phyloP scores from a whole-genome alignment of 2,113 vertebrate species.

The Poecilia latipinna region DNA sequence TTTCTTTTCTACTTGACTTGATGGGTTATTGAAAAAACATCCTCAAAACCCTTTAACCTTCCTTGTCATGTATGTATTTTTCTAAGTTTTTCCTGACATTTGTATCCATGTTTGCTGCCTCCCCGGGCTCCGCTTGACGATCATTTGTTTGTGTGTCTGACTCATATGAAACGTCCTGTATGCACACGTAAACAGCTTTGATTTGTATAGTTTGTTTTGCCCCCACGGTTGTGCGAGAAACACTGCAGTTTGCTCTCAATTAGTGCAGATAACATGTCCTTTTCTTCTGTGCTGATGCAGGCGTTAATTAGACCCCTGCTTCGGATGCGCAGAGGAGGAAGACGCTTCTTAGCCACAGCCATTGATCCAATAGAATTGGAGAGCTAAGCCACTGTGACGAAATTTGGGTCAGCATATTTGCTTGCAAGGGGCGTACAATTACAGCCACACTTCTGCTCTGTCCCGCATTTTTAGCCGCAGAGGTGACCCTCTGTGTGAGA shows the following conservation, averaged over 20 bases:
- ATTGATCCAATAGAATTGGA: slow-evolving; percentile 37
- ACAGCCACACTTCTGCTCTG: slow-evolving; percentile 24
- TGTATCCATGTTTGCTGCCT: background rate
- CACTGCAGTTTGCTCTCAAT: slow-evolving; percentile 7
- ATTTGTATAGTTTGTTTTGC: slow-evolving; percentile 5
- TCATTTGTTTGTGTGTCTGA: slow-evolving; percentile 10
- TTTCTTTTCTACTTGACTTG: background rate
- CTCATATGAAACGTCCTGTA: slow-evolving; percentile 9
- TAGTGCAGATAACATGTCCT: slow-evolving; percentile 23
- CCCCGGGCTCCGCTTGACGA: background rate
- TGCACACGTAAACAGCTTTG: slow-evolving; percentile 5
- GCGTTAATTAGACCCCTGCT: slow-evolving; percentile 50
- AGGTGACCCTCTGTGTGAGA: slow-evolving; percentile 1
- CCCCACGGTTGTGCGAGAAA: background rate
- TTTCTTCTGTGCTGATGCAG: slow-evolving; percentile 4
- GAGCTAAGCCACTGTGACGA: slow-evolving; percentile 47
- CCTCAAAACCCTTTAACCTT: background rate
- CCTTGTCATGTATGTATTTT: background rate
- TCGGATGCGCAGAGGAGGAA: slow-evolving; percentile 24
- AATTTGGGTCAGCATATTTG: slow-evolving; percentile 65
- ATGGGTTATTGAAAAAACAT: too few relatives aligned
- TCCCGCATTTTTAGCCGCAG: slow-evolving; percentile 15
- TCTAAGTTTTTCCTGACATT: background rate
- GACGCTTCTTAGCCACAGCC: slow-evolving; percentile 40
- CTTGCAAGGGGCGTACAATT: slow-evolving; percentile 14